Evolutionary conservation across 2,797 vertebrate genomes (phyloP), one percentile per base, ranked within the genome.

Genomic region (Scarus forsteni): DNA sequence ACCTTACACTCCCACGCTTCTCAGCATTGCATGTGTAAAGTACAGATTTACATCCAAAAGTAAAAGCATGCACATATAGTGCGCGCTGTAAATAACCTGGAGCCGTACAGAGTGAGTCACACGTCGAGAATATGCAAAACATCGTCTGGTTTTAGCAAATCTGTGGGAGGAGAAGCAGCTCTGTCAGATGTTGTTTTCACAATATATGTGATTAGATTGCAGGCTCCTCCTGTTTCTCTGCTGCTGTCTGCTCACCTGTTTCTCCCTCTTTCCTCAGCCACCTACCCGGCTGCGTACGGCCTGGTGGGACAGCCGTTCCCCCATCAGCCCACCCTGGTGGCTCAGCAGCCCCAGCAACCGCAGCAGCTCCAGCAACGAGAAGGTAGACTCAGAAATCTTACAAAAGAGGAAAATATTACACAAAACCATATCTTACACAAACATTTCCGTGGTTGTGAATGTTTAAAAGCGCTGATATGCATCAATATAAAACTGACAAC

Each of bases 271-370:
- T 52, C 54, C 10, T 43, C 94, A 97, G 97, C 97, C 80, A 95
- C 97, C 77, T 98, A 98, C 89, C 97, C 97, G 0, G 94, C 97
- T 7, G 96, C 97, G 76, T 98, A 98, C 62, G 89, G 96, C 86
- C 93, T 98, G 91, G 96, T 98, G 61, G 96, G 97, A 14, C 96
- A 97, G 49, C 96, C 96, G 0, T 98, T 98, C 87, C 95, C 97
- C 10, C 97, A 97, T 84, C 96, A 97, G 84, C 96, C 94, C 13
- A 91, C 96, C 15, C 90, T 97, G 76, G 94, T 97, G 36, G 93
- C 95, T 46, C 95, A 96, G 88, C 97, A 97, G 92, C 95, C 95
- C 0, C 95, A 96, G 0, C 96, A 96, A 19, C 96, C 95, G 0
- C 93, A 96, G 43, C 96, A 96, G 81, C 96, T 96, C 61, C 96